phyloP scores from a whole-genome alignment of 2,888 invertebrate species.

The Patella caerulea region DNA sequence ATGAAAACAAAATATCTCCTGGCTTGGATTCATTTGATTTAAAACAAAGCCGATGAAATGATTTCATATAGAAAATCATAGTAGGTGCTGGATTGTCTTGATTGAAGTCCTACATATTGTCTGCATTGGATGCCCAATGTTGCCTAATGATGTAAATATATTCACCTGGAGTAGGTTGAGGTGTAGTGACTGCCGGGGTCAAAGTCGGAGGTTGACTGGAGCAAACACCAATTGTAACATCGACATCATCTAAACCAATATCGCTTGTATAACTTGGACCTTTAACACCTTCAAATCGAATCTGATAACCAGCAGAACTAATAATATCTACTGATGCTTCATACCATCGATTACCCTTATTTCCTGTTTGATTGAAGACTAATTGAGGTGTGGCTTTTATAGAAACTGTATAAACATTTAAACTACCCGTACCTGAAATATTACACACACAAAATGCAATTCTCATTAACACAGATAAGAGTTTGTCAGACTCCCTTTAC shows the following conservation, averaged over 20 bases:
- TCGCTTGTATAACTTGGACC: conserved; percentile 54
- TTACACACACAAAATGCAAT: not conserved
- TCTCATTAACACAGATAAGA: not conserved
- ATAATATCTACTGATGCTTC: conserved; percentile 44
- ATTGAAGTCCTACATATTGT: too few relatives aligned
- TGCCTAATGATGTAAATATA: not conserved
- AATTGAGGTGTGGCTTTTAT: conserved; percentile 13
- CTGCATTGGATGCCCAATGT: too few relatives aligned
- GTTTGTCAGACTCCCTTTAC: not conserved
- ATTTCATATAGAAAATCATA: too few relatives aligned
- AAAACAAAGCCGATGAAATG: too few relatives aligned
- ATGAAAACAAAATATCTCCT: too few relatives aligned
- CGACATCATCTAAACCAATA: conserved; percentile 59
- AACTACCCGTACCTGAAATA: conserved; percentile 50
- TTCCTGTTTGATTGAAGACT: conserved; percentile 48
- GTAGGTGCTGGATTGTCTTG: too few relatives aligned
- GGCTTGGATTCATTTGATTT: too few relatives aligned
- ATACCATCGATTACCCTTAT: conserved; percentile 56
- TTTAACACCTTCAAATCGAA: conserved; percentile 59
- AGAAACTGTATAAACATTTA: conserved; percentile 50
- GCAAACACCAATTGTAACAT: conserved; percentile 37
- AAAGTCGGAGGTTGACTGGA: conserved; percentile 20
- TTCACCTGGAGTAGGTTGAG: conserved; percentile 49
- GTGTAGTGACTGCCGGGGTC: conserved; percentile 37
- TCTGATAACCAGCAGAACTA: conserved; percentile 37